These are phyloP conservation scores for Alethe castanea DNA, from an alignment of 2,113 vertebrate genomes.

Conservation along the genomic window DNA sequence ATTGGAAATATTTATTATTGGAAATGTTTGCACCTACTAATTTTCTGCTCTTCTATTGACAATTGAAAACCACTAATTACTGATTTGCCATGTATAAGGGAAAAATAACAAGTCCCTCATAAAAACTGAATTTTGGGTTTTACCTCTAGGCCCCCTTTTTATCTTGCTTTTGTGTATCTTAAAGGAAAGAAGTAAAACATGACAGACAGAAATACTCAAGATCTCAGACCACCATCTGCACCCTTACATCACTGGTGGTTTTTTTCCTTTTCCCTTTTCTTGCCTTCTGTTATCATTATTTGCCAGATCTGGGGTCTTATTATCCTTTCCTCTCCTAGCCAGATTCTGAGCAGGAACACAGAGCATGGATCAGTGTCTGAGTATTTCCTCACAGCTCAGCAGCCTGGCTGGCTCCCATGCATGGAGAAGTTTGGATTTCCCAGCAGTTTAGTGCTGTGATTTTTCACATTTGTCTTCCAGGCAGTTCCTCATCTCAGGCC, in stretches of 20 bases:
- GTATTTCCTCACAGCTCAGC: background rate
- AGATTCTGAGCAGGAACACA: background rate
- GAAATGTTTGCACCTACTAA: background rate
- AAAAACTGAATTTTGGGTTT: background rate
- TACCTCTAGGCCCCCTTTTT: background rate
- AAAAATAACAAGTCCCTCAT: background rate
- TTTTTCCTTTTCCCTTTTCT: background rate
- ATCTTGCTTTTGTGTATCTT: background rate
- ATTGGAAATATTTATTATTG: background rate
- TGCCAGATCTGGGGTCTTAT: background rate
- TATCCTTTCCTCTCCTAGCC: background rate
- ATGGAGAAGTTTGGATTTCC: slow-evolving; percentile 27
- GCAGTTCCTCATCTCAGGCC: background rate
- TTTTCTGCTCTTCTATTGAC: background rate
- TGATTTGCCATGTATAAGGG: background rate
- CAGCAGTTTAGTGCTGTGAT: background rate
- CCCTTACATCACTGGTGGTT: background rate
- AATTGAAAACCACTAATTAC: background rate
- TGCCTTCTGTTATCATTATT: background rate
- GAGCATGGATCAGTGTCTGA: background rate
- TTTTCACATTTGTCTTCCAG: slow-evolving; percentile 22
- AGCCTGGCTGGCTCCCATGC: background rate
- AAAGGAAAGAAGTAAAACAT: background rate
- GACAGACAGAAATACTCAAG: background rate
- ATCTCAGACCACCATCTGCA: background rate